A percentile compares a stretch with the other conserved stretches of the same genome.
Conservation (phyloP, 2,113 vertebrate genomes). For the Gobiocypris rarus region DNA sequence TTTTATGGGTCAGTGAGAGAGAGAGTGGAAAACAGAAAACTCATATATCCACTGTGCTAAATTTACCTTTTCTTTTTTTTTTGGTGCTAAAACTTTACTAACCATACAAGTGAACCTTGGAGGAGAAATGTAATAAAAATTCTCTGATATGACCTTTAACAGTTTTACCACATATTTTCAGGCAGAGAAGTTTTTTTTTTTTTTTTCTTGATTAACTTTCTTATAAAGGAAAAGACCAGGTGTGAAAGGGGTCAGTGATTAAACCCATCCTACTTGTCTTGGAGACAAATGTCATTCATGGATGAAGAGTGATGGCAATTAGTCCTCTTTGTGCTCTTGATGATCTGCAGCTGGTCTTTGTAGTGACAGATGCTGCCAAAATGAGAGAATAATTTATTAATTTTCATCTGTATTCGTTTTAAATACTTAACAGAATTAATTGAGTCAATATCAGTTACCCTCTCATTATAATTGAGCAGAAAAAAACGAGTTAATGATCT, state of each 20-base stretch:
- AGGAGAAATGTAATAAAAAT: background rate
- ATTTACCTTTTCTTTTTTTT: background rate
- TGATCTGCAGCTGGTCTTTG: background rate
- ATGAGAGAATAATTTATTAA: background rate
- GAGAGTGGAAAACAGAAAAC: too few relatives aligned
- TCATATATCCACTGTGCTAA: background rate
- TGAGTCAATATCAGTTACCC: constrained; percentile 1
- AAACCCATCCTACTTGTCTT: background rate
- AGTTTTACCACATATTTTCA: background rate
- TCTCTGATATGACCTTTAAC: background rate
- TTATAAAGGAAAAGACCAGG: background rate
- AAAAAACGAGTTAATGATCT: background rate
- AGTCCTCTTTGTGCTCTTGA: background rate
- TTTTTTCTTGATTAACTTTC: background rate
- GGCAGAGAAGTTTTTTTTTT: background rate
- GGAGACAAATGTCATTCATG: constrained; percentile 9
- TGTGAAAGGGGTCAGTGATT: background rate
- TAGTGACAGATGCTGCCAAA: background rate
- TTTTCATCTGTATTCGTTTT: background rate
- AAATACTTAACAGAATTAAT: background rate
- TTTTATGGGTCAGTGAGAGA: background rate
- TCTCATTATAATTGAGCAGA: background rate
- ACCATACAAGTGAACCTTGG: background rate
- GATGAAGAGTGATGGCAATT: background rate
- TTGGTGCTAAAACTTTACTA: background rate